Conservation (phyloP, 2,888 invertebrate species). For the Ptycholaimellus sp. region DNA sequence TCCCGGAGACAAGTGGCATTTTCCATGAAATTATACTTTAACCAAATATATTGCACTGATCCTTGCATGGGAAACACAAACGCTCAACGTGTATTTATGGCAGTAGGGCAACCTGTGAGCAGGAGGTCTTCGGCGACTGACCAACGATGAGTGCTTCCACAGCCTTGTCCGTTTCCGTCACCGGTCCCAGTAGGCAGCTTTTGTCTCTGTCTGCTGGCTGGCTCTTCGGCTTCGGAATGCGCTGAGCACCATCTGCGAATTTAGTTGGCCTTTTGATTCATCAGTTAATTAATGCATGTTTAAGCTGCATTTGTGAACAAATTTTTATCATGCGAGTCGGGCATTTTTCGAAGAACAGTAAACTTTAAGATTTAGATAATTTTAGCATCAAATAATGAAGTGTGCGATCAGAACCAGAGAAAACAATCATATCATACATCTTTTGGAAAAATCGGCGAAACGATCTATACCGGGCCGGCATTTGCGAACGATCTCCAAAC, state of each 20-base stretch:
- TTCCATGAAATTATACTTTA: neutral
- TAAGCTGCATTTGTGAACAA: neutral
- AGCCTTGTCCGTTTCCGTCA: constrained; percentile 54
- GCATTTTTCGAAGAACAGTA: neutral
- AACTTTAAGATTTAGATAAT: too few relatives aligned
- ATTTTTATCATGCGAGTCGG: neutral
- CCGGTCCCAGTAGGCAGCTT: constrained; percentile 54
- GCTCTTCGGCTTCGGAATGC: constrained; percentile 18
- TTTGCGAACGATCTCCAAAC: too few relatives aligned
- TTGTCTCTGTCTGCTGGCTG: constrained; percentile 36
- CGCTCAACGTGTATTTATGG: constrained; percentile 3
- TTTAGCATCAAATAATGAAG: too few relatives aligned
- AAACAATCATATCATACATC: too few relatives aligned
- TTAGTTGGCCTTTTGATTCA: too few relatives aligned
- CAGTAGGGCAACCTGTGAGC: constrained; percentile 24
- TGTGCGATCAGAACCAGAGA: too few relatives aligned
- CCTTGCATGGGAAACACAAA: neutral
- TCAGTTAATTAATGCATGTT: neutral
- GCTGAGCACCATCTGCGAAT: constrained; percentile 5
- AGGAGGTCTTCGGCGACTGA: constrained; percentile 26
- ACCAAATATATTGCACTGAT: neutral
- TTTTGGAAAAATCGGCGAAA: too few relatives aligned
- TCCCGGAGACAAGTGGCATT: neutral
- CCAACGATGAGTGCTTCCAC: constrained; percentile 65
- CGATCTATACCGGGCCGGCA: too few relatives aligned